phyloP scores from a whole-genome alignment of 2,113 vertebrate species.

The Tiliqua scincoides region DNA sequence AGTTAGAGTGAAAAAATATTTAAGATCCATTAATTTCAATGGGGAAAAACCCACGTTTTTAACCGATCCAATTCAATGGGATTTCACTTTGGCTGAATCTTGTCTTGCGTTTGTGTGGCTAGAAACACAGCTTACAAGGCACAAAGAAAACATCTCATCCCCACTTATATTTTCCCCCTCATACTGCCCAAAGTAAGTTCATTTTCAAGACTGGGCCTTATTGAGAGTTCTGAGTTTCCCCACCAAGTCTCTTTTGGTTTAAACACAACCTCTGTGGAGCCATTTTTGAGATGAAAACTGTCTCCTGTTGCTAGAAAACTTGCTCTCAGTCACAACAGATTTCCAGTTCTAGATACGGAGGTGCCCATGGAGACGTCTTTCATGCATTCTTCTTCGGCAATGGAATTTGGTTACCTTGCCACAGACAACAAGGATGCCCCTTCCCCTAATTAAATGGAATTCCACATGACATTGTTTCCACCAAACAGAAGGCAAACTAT shows the following conservation, averaged over 20 bases:
- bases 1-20: background rate
- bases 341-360: background rate
- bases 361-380: slow-evolving; percentile 11
- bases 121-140: background rate
- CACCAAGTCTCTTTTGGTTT: background rate
- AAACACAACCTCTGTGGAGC: slow-evolving; percentile 12
- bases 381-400: background rate
- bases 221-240: slow-evolving; percentile 6
- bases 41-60: no score
- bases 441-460: slow-evolving; percentile 34
- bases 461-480: slow-evolving; percentile 1
- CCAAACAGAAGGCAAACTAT: slow-evolving; percentile 16
- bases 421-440: background rate
- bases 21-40: background rate
- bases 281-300: slow-evolving; percentile 18
- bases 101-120: background rate
- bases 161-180: background rate
- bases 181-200: background rate
- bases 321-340: background rate
- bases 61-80: background rate
- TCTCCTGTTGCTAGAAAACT: background rate
- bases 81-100: background rate
- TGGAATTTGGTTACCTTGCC: background rate
- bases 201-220: background rate
- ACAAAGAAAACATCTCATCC: background rate